Evolutionary conservation across 2,113 vertebrate species (phyloP).

Genomic region (Pantherophis guttatus): DNA sequence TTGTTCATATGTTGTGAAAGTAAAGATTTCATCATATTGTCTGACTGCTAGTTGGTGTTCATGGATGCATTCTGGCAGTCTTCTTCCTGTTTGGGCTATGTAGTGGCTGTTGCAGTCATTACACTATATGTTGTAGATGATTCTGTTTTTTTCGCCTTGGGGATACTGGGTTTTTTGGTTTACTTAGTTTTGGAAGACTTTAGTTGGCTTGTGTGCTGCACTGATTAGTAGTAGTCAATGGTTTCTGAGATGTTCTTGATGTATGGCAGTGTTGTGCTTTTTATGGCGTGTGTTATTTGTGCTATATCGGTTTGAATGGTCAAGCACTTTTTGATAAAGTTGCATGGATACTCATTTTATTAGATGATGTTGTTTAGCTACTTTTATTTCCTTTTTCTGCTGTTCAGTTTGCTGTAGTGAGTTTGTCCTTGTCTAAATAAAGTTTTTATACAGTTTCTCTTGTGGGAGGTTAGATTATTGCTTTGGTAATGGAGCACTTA

Average conservation of each 20-base stretch:
- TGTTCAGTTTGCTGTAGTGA: neutral
- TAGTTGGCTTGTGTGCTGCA: neutral
- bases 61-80: neutral
- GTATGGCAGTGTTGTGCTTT: neutral
- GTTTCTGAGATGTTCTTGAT: neutral
- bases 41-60: neutral
- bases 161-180: neutral
- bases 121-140: neutral
- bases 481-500: neutral
- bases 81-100: neutral
- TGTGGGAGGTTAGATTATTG: neutral
- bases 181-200: neutral
- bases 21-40: neutral
- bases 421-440: neutral
- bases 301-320: neutral
- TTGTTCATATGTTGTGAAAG: neutral
- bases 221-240: neutral
- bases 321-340: neutral
- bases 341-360: neutral
- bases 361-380: neutral
- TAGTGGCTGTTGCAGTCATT: neutral
- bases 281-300: neutral
- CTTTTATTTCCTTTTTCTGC: neutral
- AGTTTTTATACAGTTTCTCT: neutral
- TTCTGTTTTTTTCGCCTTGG: neutral